Base-by-base conservation (phyloP, 2,113 vertebrate genomes). In the Heteronetta atricapilla region DNA sequence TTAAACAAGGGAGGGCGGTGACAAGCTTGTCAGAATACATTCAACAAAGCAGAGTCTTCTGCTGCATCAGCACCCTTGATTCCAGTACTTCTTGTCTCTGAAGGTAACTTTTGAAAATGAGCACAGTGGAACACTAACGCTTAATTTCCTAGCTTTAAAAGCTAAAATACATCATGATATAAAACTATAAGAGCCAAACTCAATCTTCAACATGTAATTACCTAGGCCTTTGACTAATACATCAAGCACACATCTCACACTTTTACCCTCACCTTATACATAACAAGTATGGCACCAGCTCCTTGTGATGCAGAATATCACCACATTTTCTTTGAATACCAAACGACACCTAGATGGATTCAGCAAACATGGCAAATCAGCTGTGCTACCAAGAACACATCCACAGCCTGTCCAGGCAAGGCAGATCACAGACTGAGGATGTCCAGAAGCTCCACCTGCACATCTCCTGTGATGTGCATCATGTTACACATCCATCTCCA, bases 181-280 rank as follows among this genome's bases (percentile, higher is more conserved):
- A 66, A 64, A 88, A 58, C 2, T 33, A 34, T 58, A 80, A 77
- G 4, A 73, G 34, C 11, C 67, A 80, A 69, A 38, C 19, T 87
- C 36, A 26, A 2, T 33, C n/a, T 80, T 88, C 29, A 83, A 26
- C 17, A 73, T 53, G 42, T 10, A 33, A 29, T 26, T 46, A 62
- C 38, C 19, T 21, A 0, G 0, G 7, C n/a, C n/a, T 69, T 82
- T 44, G 38, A 8, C 34, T 53, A 80, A 55, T 16, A n/a, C n/a
- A 63, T 16, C 21, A 50, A 81, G 16, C 19, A 34, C 0, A 0
- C 82, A 44, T 7, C 56, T 14, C 38, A 33, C 5, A 10, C 34
- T 82, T 64, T 6, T 16, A 60, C 44, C 16, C 31, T 69, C 36
- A 20, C 31, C 31, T 66, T 38, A 42, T 15, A 73, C 64, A 23